These are phyloP conservation scores for Spinus pinus DNA, from an alignment of 2,797 vertebrate genomes.

Conservation along the genomic window DNA sequence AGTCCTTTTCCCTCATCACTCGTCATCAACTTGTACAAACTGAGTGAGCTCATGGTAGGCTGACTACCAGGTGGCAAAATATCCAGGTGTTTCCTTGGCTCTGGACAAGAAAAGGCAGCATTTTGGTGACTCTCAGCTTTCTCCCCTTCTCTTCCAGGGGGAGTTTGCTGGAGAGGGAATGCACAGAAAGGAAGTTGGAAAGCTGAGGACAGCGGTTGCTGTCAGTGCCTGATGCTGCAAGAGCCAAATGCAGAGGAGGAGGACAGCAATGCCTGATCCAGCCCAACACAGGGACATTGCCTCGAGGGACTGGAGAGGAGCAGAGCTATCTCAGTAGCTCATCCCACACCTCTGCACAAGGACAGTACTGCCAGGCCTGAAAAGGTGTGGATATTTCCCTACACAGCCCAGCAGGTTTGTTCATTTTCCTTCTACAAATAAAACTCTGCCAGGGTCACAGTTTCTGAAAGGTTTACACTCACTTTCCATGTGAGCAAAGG, in stretches of 20 bases:
- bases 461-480: neutral
- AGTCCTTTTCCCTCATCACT: neutral
- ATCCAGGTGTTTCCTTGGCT: neutral
- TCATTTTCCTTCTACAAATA: neutral
- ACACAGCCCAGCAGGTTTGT: neutral
- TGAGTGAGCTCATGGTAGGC: neutral
- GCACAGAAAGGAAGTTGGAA: neutral
- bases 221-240: neutral
- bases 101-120: neutral
- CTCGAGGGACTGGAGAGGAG: neutral
- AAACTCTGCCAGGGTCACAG: neutral
- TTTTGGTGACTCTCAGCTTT: neutral
- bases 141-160: neutral
- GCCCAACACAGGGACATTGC: neutral
- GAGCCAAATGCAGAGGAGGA: fast-evolving
- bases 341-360: neutral
- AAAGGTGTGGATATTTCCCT: neutral
- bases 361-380: neutral
- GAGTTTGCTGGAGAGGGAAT: neutral
- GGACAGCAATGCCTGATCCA: neutral
- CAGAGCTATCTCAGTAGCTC: neutral
- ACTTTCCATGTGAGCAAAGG: neutral
- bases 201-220: neutral
- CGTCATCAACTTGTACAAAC: neutral
- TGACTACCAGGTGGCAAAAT: neutral